phyloP scores from a whole-genome alignment of 2,113 vertebrate species.

The Zosterops borbonicus region DNA sequence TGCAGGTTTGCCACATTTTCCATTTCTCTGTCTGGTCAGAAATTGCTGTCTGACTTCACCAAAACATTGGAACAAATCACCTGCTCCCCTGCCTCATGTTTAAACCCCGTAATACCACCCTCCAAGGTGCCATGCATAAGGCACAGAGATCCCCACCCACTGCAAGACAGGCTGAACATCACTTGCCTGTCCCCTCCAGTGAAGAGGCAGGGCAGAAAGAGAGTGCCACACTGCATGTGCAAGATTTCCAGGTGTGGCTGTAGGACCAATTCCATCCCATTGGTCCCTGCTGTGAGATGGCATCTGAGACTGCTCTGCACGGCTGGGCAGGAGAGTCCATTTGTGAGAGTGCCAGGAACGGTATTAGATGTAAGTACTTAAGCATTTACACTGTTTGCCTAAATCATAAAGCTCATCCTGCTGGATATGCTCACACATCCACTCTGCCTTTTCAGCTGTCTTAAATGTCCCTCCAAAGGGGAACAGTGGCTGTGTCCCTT shows the following conservation, averaged over 20 bases:
- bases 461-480: not conserved
- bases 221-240: accelerated
- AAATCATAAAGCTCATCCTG: not conserved
- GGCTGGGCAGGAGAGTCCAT: not conserved
- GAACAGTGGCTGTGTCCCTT: not conserved
- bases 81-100: not conserved
- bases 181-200: accelerated
- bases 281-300: not conserved
- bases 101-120: accelerated
- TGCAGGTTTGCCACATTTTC: not conserved
- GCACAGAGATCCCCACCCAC: not conserved
- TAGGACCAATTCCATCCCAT: not conserved
- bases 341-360: not conserved
- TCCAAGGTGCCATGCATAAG: accelerated
- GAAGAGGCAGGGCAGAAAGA: not conserved
- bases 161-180: not conserved
- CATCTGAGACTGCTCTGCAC: not conserved
- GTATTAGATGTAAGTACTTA: not conserved
- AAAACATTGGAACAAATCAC: not conserved
- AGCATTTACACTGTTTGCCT: slow-evolving; percentile 13
- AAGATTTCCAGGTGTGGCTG: not conserved
- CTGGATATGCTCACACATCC: not conserved
- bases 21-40: not conserved
- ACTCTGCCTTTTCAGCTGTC: not conserved
- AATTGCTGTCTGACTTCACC: not conserved